A percentile compares a stretch with the other conserved stretches of the same genome.
Conservation (phyloP, 2,888 invertebrate genomes). For the Xestia xanthographa region DNA sequence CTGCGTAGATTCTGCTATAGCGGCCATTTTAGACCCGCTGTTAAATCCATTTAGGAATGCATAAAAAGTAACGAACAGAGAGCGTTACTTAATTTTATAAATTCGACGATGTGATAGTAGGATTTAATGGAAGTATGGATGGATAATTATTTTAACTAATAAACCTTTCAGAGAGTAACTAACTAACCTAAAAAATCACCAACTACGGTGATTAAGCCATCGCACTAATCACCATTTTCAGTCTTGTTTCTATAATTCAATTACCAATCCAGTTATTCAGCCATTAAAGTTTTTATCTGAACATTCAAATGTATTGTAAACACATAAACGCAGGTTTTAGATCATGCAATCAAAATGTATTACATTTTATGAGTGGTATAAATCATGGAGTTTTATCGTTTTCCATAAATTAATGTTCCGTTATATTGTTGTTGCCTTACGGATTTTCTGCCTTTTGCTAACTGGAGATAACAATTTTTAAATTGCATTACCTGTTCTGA, state of each 20-base stretch:
- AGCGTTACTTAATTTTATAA: too few species aligned
- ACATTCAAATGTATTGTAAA: conserved; percentile 52
- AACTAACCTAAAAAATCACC: neutral
- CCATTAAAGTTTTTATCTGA: conserved; percentile 42
- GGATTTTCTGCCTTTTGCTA: conserved; percentile 14
- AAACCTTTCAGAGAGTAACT: neutral
- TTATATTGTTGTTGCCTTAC: conserved; percentile 43
- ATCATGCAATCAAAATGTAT: conserved; percentile 54
- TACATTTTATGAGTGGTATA: conserved; percentile 53
- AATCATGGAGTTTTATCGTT: conserved; percentile 53
- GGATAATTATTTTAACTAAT: neutral
- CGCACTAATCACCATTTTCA: neutral
- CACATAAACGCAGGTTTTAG: conserved; percentile 43
- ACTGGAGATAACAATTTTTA: neutral
- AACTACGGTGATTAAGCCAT: neutral
- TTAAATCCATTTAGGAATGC: too few species aligned
- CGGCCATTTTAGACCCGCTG: too few species aligned
- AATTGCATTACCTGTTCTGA: too few species aligned
- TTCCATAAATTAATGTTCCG: conserved; percentile 51
- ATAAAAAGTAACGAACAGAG: too few species aligned
- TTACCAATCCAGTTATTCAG: conserved; percentile 6
- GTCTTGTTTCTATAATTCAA: conserved; percentile 1
- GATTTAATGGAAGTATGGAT: neutral
- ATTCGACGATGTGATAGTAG: too few species aligned
- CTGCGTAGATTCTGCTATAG: too few species aligned